Percentiles rank a stretch among this genome's conserved stretches.
phyloP scores from a whole-genome alignment of 1,140 invertebrate genomes.

The Oncopeltus fasciatus region DNA sequence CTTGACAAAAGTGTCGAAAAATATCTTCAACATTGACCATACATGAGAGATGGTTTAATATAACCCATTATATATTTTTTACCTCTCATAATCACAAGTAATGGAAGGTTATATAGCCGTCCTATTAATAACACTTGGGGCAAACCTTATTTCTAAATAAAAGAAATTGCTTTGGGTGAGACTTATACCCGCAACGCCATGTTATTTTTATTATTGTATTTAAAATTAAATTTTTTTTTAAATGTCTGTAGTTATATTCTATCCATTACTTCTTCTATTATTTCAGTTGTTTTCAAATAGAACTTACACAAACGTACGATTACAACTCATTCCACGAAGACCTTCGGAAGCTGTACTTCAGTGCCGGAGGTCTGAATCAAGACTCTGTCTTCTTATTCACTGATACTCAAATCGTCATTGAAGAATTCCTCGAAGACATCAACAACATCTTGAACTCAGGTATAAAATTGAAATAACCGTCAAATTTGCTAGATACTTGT shows the following conservation, averaged over 20 bases:
- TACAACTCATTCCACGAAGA: slow-evolving; percentile 64
- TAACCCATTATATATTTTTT: no score
- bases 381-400: slow-evolving; percentile 76
- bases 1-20: no score
- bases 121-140: no score
- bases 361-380: slow-evolving; percentile 53
- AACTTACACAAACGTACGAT: slow-evolving; percentile 69
- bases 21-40: no score
- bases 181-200: neutral
- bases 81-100: no score
- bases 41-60: no score
- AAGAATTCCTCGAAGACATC: slow-evolving; percentile 84
- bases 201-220: neutral
- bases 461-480: no score
- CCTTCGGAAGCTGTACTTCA: slow-evolving; percentile 51
- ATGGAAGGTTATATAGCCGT: no score
- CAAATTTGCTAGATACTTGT: no score
- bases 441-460: slow-evolving; percentile 81
- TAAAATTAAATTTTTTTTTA: neutral
- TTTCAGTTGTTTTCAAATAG: slow-evolving; percentile 68
- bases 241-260: neutral
- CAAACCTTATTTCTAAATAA: no score
- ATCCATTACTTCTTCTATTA: slow-evolving; percentile 7
- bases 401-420: slow-evolving; percentile 80
- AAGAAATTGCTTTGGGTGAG: no score